Percentiles rank a stretch among this genome's conserved stretches.
phyloP scores from a whole-genome alignment of 2,113 vertebrate genomes.

The Malurus alboscapulatus region DNA sequence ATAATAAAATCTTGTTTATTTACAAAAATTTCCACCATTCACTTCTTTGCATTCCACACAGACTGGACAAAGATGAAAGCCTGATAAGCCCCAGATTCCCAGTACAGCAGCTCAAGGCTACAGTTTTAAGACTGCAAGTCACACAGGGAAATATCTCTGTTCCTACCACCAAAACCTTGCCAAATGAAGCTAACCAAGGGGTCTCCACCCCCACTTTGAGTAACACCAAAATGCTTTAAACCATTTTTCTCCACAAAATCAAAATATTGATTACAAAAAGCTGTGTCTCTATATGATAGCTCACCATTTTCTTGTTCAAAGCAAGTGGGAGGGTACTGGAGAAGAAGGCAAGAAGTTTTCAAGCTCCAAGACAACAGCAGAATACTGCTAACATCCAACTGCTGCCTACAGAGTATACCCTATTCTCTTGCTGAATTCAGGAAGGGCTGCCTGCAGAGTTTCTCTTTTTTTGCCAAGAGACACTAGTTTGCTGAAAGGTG shows the following conservation, averaged over 20 bases:
- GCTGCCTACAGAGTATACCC: accelerated
- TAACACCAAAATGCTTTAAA: not conserved
- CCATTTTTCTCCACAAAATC: not conserved
- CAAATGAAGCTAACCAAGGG: not conserved
- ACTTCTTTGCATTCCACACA: not conserved
- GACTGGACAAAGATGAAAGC: not conserved
- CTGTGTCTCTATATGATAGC: not conserved
- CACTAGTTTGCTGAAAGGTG: not conserved
- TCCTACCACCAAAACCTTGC: not conserved
- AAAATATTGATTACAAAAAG: not conserved
- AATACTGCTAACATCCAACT: not conserved
- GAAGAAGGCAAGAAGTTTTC: not conserved
- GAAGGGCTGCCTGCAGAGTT: not conserved
- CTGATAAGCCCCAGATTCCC: not conserved
- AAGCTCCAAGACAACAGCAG: not conserved
- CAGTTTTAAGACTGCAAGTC: not conserved
- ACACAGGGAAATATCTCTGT: not conserved
- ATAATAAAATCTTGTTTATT: not conserved
- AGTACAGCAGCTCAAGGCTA: not conserved
- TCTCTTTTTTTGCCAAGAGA: not conserved
- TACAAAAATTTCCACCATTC: not conserved
- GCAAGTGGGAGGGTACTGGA: not conserved
- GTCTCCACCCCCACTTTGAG: not conserved
- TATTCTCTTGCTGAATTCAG: not conserved
- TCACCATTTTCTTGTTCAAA: not conserved